These are phyloP conservation scores for Anguilla marmorata DNA, from an alignment of 2,797 vertebrate genomes.

Conservation along the genomic window DNA sequence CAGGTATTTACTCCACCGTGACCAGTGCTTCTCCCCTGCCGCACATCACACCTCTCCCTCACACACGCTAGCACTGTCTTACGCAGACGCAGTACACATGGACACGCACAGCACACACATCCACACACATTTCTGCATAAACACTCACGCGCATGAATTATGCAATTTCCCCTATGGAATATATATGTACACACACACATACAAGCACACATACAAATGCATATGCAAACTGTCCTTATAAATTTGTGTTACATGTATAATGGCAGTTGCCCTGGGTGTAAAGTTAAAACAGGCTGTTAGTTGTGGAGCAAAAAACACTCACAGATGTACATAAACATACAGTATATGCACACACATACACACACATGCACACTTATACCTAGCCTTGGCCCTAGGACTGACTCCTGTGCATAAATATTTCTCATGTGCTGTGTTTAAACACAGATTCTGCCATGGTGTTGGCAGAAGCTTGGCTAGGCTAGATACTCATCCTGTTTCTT, in stretches of 20 bases:
- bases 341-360: not conserved
- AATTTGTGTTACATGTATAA: not conserved
- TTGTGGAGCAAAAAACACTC: not conserved
- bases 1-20: conserved; percentile 52
- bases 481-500: not conserved
- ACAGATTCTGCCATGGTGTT: not conserved
- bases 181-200: conserved; percentile 5
- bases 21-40: conserved; percentile 56
- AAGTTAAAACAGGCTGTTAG: not conserved
- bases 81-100: too few relatives aligned
- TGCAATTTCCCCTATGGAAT: too few relatives aligned
- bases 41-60: conserved; percentile 45
- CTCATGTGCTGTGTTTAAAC: not conserved
- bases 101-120: too few relatives aligned
- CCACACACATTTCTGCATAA: not conserved
- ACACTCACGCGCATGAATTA: conserved; percentile 26
- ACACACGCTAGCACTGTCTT: too few relatives aligned
- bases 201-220: conserved; percentile 24
- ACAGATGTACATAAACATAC: not conserved
- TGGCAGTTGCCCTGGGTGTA: not conserved
- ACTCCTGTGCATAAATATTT: not conserved
- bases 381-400: not conserved
- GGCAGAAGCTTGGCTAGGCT: not conserved
- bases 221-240: not conserved
- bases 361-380: not conserved